Evolutionary conservation across 1,140 invertebrate genomes (phyloP).

Genomic region (Sycophila sp.): DNA sequence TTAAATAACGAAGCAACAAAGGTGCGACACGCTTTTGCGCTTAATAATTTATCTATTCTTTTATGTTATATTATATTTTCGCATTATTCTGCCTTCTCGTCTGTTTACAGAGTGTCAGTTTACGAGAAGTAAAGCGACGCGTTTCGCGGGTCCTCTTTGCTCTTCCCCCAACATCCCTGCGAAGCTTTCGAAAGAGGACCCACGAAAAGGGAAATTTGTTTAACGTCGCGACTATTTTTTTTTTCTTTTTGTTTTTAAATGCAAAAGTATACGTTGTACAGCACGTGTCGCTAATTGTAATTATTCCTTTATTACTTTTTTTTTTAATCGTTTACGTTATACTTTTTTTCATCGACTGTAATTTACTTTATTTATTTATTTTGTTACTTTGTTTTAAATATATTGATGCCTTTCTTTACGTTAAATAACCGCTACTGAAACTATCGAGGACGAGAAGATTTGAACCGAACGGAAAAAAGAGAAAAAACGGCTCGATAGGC

Average conservation of each 20-base stretch:
- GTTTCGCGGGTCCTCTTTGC: not conserved
- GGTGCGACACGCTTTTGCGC: constrained; percentile 3
- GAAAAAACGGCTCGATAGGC: constrained; percentile 51
- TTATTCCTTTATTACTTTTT: not conserved
- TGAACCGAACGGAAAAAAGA: not conserved
- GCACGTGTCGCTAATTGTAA: not conserved
- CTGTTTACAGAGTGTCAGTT: not conserved
- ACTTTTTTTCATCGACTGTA: not conserved
- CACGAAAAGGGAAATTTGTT: not conserved
- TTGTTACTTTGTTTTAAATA: not conserved
- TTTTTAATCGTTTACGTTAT: not conserved
- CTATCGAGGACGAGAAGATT: not conserved
- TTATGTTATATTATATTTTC: constrained; percentile 34
- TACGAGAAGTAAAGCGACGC: not conserved
- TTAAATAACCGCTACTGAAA: not conserved
- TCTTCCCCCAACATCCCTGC: not conserved
- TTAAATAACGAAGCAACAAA: constrained; percentile 21
- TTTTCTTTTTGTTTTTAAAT: not conserved
- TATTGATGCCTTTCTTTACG: not conserved
- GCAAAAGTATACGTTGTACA: not conserved
- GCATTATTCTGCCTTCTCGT: too few relatives aligned
- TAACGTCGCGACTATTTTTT: not conserved
- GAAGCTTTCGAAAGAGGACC: not conserved
- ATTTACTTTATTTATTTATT: too few relatives aligned
- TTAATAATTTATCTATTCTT: too few relatives aligned